Percentiles rank a stretch among this genome's conserved stretches.
Evolutionary conservation across 1,140 invertebrate species (phyloP).

Genomic region (Spodoptera litura): DNA sequence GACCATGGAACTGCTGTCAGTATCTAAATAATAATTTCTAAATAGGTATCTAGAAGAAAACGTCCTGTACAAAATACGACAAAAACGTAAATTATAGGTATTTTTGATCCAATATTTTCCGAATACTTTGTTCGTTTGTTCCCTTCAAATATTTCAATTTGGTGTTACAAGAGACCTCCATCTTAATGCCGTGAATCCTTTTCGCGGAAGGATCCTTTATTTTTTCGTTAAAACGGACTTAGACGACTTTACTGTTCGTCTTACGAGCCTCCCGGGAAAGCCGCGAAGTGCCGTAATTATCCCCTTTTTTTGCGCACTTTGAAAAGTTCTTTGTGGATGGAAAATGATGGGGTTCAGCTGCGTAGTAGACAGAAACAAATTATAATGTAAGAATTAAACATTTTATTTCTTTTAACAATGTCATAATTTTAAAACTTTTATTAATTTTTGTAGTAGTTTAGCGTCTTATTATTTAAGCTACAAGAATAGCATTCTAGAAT

Average conservation of each 20-base stretch:
- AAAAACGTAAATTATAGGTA: too few species aligned
- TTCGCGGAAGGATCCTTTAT: constrained; percentile 78
- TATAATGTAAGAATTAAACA: not conserved
- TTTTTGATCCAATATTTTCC: too few species aligned
- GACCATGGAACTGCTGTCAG: too few species aligned
- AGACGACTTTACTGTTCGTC: constrained; percentile 81
- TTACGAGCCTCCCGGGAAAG: constrained; percentile 76
- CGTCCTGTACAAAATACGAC: too few species aligned
- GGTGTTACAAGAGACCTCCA: constrained; percentile 61
- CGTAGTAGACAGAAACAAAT: constrained; percentile 5
- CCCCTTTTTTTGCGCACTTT: constrained; percentile 61
- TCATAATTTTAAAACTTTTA: too few species aligned
- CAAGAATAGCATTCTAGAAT: too few species aligned
- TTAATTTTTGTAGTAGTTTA: too few species aligned
- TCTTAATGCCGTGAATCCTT: constrained; percentile 78
- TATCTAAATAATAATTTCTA: too few species aligned
- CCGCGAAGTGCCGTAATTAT: constrained; percentile 83
- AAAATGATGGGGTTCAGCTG: constrained; percentile 43
- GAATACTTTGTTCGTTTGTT: not conserved
- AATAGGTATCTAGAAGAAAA: too few species aligned
- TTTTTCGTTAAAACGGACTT: constrained; percentile 79
- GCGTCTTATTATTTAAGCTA: too few species aligned
- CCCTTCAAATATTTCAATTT: constrained; percentile 26
- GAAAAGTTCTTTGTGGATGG: constrained; percentile 57
- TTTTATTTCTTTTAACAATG: too few species aligned